Evolutionary conservation across 1,140 invertebrate genomes (phyloP).

Genomic region (Leptestheria dahalacensis): DNA sequence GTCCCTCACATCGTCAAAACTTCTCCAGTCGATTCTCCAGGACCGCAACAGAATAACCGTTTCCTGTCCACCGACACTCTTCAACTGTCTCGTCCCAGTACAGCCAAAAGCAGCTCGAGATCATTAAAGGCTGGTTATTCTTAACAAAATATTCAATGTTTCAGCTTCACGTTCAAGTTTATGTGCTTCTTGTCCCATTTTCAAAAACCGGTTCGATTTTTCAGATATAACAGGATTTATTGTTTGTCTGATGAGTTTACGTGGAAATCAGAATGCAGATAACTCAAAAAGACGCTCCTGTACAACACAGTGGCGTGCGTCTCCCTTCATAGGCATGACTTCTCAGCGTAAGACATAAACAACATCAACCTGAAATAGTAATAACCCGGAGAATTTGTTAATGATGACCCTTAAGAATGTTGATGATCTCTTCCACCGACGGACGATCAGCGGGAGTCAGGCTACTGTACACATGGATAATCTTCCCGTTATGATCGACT

Average conservation of each 20-base stretch:
- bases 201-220: not conserved
- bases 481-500: conserved; percentile 9
- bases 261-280: not conserved
- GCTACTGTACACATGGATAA: conserved; percentile 13
- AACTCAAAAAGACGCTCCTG: not conserved
- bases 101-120: conserved; percentile 2
- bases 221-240: not conserved
- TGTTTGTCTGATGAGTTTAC: not conserved
- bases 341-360: not conserved
- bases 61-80: conserved; percentile 1
- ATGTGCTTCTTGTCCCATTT: not conserved
- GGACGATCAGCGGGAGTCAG: conserved; percentile 17
- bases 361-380: not conserved
- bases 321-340: not conserved
- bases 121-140: not conserved
- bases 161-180: not conserved
- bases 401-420: conserved; percentile 4
- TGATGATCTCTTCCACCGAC: not conserved
- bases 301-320: not conserved
- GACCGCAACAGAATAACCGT: conserved; percentile 1
- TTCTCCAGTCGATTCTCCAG: not conserved
- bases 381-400: not conserved
- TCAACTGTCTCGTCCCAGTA: conserved; percentile 6
- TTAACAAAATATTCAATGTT: not conserved
- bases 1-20: not conserved